Base-by-base conservation (phyloP, 2,797 vertebrate genomes). In the Salmo trutta region DNA sequence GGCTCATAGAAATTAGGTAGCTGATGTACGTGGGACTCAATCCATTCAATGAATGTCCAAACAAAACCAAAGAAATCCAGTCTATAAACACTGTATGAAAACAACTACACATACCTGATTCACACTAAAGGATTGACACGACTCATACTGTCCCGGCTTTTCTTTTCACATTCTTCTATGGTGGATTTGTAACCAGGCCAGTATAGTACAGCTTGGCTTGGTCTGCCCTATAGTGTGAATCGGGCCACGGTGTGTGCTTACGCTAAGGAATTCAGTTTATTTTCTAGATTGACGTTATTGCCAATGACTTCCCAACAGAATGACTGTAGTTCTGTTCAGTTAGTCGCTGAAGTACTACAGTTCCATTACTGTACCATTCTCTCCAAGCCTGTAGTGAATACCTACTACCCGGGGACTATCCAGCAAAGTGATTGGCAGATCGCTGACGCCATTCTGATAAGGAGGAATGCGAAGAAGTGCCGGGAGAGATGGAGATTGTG, bases 391-490 rank as follows among this genome's bases (percentile, higher is more conserved):
- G 71, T 80, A 68, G 19, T 73, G 79, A 78, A 47, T 47, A 47
- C 41, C 41, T 47, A 47, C 52, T 74, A 81, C 79, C 80, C 76
- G 76, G 81, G 82, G 81, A 69, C 71, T 89, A 86, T 89, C 86
- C 82, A 77, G 75, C 82, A n/a, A 71, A 79, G 83, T 83, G 87
- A 90, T 78, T 88, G 85, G 79, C 87, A 86, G 79, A 31, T 82
- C 62, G 33, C 78, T 75, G 82, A 41, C 78, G 75, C 69, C 73
- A 88, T 81, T 79, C 70, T 75, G 88, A 91, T 88, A 89, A 88
- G 81, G 81, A 83, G 72, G 78, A 74, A 76, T 74, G 78, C 69
- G 83, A 84, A 81, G 84, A 74, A 75, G 78, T 15, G 10, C 24
- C 67, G 82, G 86, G 74, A 68, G 84, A 81, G 71, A 84, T 29